Base-by-base conservation (phyloP, 2,113 vertebrate genomes). In the Petromus typicus region DNA sequence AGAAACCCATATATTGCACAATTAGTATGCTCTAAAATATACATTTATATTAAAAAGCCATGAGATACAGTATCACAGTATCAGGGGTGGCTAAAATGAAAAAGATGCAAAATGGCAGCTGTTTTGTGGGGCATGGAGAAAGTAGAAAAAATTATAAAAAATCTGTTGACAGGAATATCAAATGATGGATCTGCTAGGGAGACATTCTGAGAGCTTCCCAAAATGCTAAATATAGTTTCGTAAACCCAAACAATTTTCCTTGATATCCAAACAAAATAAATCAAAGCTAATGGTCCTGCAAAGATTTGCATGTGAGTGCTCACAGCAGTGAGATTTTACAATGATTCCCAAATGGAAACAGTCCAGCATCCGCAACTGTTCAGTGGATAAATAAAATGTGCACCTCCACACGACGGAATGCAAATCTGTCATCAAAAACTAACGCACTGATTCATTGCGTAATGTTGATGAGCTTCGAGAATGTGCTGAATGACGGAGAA, bases 201-300 rank as follows among this genome's bases (percentile, higher is more conserved):
- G 56, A 69, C 20, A 71, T 20, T 40, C 34, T 63, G 43, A 0
- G 4, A 54, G 34, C 25, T 88, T 48, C 54, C 51, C 45, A 63
- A 88, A 51, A 54, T 88, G 17, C 83, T 34, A 73, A 88, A 71
- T 81, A 81, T 61, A 73, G 25, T 88, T 93, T 81, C 32, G 71
- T 17, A 22, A 37, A 43, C 25, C 27, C 22, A 1, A 69, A 59
- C 37, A 67, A 67, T 57, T 66, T 51, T 43, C 12, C 27, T 40
- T 27, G 9, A 3, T 40, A 61, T 25, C 25, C 2, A 69, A 69
- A 25, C 14, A 40, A 75, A 89, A 56, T 5, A 64, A 89, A 40
- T 87, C 43, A 89, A 89, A 89, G 30, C 23, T 20, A 59, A 22
- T 37, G 5, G 37, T 43, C 13, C 51, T 30, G 22, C 25, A 81